Conservation (phyloP, 2,797 vertebrate genomes). For the Jordanella pulchra region DNA sequence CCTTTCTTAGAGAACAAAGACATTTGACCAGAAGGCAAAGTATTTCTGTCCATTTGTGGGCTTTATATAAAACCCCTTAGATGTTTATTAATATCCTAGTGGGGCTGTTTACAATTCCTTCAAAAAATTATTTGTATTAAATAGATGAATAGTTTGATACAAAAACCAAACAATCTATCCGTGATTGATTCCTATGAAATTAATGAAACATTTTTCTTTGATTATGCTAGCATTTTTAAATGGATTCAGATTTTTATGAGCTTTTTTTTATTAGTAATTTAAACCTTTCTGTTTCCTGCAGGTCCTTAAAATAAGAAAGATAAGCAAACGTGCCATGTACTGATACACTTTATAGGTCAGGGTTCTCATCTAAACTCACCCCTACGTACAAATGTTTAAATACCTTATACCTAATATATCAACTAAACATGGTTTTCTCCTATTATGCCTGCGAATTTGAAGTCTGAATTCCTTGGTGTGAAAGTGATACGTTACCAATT, state of each 20-base stretch:
- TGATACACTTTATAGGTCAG: no score
- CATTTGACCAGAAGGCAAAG: slow-evolving; percentile 1
- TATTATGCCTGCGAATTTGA: neutral
- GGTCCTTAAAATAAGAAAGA: neutral
- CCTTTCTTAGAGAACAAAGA: slow-evolving; percentile 8
- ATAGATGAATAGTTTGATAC: no score
- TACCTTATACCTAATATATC: neutral
- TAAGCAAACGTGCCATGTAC: neutral
- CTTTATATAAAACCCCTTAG: neutral
- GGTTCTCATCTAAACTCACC: no score
- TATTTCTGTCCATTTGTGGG: slow-evolving; percentile 1
- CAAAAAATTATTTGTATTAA: no score
- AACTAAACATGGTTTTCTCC: neutral
- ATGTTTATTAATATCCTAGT: neutral
- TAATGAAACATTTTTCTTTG: neutral
- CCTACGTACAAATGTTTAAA: no score
- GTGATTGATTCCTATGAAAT: neutral
- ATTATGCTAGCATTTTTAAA: slow-evolving; percentile 2
- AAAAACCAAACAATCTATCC: neutral
- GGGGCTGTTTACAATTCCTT: neutral
- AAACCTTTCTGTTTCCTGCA: no score
- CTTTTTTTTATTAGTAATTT: no score
- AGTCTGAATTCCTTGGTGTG: neutral
- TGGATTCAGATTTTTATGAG: neutral
- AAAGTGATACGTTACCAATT: neutral